Conservation (phyloP, 2,113 vertebrate genomes). For the Agapornis roseicollis region DNA sequence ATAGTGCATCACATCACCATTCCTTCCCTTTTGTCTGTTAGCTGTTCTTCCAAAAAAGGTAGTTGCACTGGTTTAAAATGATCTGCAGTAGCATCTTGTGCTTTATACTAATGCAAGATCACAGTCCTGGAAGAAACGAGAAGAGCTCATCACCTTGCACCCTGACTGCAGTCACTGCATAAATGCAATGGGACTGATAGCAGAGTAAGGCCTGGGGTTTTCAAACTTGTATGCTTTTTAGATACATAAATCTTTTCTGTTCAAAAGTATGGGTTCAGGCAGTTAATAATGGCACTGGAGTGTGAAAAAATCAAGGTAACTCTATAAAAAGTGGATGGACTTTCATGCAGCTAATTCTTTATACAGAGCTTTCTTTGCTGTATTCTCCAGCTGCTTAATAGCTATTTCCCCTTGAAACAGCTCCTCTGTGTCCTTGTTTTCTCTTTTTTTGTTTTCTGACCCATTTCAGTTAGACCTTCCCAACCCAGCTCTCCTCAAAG, state of each 20-base stretch:
- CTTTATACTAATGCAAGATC: neutral
- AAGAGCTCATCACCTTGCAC: neutral
- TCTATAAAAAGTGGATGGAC: neutral
- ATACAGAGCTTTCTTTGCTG: neutral
- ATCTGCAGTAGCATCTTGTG: neutral
- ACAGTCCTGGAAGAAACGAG: neutral
- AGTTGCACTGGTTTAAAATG: neutral
- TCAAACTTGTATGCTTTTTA: neutral
- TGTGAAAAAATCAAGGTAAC: neutral
- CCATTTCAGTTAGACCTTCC: neutral
- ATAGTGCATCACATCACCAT: neutral
- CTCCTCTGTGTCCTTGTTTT: neutral
- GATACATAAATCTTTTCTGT: neutral
- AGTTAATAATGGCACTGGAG: neutral
- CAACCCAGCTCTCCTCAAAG: neutral
- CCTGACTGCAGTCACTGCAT: neutral
- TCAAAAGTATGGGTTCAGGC: neutral
- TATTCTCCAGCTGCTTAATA: neutral
- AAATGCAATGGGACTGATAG: neutral
- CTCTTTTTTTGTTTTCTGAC: neutral
- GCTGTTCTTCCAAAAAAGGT: neutral
- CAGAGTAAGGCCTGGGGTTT: neutral
- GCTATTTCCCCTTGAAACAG: neutral
- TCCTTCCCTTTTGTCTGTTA: neutral
- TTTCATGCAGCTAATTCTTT: neutral